Percentiles rank a stretch among this genome's conserved stretches.
Conservation (phyloP, 53 echinoderm and acorn worm species). For the Luidia sarsii region DNA sequence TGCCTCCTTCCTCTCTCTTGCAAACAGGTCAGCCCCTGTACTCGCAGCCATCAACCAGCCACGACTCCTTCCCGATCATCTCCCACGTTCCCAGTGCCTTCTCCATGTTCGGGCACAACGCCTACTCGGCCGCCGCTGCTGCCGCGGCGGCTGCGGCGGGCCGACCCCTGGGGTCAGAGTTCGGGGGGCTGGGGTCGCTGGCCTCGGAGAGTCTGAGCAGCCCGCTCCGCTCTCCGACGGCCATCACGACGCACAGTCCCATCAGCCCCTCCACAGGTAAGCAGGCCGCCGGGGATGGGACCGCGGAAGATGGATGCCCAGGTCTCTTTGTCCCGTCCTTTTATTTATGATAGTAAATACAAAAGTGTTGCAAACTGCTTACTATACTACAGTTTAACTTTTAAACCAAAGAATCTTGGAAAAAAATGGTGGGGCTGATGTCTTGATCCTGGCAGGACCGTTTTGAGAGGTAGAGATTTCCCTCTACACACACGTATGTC, state of each 20-base stretch:
- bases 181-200: constrained; percentile 94
- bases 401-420: no score
- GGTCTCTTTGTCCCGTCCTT: no score
- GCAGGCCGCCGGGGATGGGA: no score
- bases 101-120: constrained; percentile 93
- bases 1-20: not conserved
- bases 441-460: no score
- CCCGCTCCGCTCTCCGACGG: constrained; percentile 58
- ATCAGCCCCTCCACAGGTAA: constrained; percentile 68
- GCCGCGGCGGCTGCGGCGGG: constrained; percentile 36
- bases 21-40: constrained; percentile 58
- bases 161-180: constrained; percentile 83
- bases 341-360: not conserved
- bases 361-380: no score
- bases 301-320: no score
- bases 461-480: no score
- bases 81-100: constrained; percentile 98
- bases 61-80: constrained; percentile 81
- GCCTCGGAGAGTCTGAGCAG: constrained; percentile 43
- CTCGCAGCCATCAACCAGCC: constrained; percentile 71
- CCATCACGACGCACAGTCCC: constrained; percentile 49
- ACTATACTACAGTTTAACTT: not conserved
- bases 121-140: constrained; percentile 66
- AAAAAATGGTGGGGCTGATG: no score
- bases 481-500: no score